Percentiles rank a stretch among this genome's conserved stretches.
phyloP scores from a whole-genome alignment of 2,888 invertebrate species.

The Papilio demoleus region DNA sequence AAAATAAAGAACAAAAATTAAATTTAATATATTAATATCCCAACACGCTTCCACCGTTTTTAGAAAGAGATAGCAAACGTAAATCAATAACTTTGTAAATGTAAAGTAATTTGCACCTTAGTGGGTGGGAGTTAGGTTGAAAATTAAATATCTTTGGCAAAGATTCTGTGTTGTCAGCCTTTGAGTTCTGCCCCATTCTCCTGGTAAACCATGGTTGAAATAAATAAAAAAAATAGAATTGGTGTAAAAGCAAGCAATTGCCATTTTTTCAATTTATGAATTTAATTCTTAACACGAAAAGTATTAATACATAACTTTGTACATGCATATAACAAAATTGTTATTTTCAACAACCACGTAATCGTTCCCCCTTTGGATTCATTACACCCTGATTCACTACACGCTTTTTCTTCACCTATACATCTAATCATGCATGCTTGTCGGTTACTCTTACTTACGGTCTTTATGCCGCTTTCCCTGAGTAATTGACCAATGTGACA shows the following conservation, averaged over 20 bases:
- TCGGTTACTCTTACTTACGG: no score
- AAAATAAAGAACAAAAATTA: not conserved
- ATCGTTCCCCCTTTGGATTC: no score
- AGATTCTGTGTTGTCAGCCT: slow-evolving; percentile 44
- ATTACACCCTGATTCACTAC: no score
- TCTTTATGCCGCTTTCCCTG: no score
- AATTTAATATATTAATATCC: slow-evolving; percentile 3
- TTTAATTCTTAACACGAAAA: no score
- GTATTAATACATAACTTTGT: no score
- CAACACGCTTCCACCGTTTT: slow-evolving; percentile 29
- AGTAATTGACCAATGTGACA: no score
- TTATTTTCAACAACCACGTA: no score
- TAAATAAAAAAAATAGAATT: not conserved
- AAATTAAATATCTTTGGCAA: not conserved
- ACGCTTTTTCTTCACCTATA: no score
- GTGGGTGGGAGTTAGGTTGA: rapidly evolving
- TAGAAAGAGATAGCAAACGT: slow-evolving; percentile 28
- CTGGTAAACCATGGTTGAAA: slow-evolving; percentile 33
- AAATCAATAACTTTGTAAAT: slow-evolving; percentile 2
- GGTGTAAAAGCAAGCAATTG: not conserved
- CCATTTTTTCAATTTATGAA: no score
- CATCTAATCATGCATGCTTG: no score
- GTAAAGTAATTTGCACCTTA: not conserved
- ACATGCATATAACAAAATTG: no score
- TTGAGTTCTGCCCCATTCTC: slow-evolving; percentile 29